Conservation (phyloP, 2,888 invertebrate genomes). For the Drosophila colorata region DNA sequence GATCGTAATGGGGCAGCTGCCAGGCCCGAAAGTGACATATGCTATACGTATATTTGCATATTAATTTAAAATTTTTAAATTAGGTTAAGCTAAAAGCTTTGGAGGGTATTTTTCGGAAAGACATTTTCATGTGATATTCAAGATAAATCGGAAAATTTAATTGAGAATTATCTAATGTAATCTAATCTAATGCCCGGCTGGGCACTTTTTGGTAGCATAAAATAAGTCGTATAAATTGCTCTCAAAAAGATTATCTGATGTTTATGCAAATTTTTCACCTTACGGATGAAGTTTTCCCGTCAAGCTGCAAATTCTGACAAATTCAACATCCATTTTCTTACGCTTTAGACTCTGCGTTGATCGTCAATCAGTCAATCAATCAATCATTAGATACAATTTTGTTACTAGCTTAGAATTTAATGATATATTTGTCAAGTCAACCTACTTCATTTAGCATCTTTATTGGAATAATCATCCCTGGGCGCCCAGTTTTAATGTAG, state of each 20-base stretch:
- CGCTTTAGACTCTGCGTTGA: too few relatives aligned
- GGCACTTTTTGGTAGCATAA: too few relatives aligned
- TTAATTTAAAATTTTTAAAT: constrained; percentile 7
- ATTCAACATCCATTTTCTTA: too few relatives aligned
- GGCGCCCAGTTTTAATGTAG: background rate
- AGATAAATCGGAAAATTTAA: too few relatives aligned
- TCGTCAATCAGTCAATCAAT: too few relatives aligned
- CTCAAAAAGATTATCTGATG: too few relatives aligned
- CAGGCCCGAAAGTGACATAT: constrained; percentile 11
- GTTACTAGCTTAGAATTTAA: constrained; percentile 1
- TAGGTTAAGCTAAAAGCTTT: background rate
- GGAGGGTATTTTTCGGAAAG: background rate
- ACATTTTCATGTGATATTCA: background rate
- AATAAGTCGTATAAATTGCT: too few relatives aligned
- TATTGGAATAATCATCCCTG: background rate
- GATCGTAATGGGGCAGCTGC: constrained; percentile 3
- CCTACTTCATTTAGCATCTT: background rate
- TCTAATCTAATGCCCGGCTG: too few relatives aligned
- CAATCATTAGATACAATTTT: background rate
- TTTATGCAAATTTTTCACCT: too few relatives aligned
- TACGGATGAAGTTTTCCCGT: too few relatives aligned
- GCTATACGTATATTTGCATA: background rate
- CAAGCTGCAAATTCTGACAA: too few relatives aligned
- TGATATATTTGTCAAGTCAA: background rate
- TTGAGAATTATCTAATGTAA: too few relatives aligned